These are phyloP conservation scores for Lamellibrachia columna DNA, from an alignment of 2,888 invertebrate genomes.

Conservation along the genomic window DNA sequence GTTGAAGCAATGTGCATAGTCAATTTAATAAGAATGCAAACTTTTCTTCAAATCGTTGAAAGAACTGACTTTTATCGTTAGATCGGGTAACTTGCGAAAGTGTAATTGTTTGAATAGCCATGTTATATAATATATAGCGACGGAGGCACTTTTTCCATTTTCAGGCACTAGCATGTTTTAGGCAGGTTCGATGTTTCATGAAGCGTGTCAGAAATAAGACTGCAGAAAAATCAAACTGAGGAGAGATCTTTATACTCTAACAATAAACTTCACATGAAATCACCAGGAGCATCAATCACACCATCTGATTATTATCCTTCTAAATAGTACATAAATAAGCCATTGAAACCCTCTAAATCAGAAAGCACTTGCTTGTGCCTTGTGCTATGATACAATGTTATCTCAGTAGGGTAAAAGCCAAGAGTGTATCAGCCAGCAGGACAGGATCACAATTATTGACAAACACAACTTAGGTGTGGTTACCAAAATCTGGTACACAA, in stretches of 20 bases:
- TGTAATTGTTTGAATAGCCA: too few species aligned
- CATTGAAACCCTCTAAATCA: neutral
- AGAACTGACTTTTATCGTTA: too few species aligned
- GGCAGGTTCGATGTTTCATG: too few species aligned
- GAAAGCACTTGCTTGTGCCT: neutral
- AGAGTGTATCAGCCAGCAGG: neutral
- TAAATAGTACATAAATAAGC: constrained; percentile 3
- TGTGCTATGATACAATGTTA: neutral
- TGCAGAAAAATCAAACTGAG: too few species aligned
- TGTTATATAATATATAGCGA: too few species aligned
- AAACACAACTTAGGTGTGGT: neutral
- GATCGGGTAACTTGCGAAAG: too few species aligned
- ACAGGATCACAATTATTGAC: neutral
- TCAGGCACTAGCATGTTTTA: too few species aligned
- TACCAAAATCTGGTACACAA: neutral
- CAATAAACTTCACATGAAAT: neutral
- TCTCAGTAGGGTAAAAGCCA: neutral
- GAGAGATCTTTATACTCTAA: neutral
- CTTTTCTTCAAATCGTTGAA: too few species aligned
- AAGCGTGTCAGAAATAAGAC: too few species aligned
- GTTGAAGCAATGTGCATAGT: too few species aligned
- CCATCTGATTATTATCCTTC: neutral
- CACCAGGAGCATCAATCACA: neutral
- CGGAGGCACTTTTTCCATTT: too few species aligned
- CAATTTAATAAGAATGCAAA: too few species aligned